Conservation (phyloP, 2,113 vertebrate species). For the Phylloscopus trochiloides region DNA sequence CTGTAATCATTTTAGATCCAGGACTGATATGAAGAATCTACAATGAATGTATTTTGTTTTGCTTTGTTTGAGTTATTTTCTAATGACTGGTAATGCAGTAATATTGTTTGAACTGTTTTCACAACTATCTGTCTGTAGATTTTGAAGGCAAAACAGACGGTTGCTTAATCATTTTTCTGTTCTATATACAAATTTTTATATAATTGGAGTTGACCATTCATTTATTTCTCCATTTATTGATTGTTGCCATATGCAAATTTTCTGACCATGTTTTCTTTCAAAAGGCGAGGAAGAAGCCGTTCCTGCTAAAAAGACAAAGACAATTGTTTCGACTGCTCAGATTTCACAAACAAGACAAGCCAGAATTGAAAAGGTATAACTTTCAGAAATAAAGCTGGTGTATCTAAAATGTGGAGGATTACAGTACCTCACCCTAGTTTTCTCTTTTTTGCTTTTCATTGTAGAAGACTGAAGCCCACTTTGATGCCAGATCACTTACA, state of each 20-base stretch:
- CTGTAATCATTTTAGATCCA: background rate
- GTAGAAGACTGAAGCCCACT: slow-evolving; percentile 88
- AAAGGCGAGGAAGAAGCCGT: slow-evolving; percentile 92
- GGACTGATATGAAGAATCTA: background rate
- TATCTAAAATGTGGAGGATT: background rate
- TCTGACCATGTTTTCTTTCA: background rate
- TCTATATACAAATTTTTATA: background rate
- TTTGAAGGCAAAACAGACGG: background rate
- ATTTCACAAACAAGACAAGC: slow-evolving; percentile 89
- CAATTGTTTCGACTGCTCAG: slow-evolving; percentile 89
- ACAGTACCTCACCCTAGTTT: background rate
- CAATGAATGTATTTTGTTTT: background rate
- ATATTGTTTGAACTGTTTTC: background rate
- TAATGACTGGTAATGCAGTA: background rate
- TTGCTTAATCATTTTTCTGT: background rate
- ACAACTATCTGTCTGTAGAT: background rate
- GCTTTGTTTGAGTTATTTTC: background rate
- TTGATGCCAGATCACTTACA: slow-evolving; percentile 83
- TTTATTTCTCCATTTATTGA: background rate
- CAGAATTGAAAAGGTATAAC: slow-evolving; percentile 86
- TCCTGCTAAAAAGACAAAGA: slow-evolving; percentile 95
- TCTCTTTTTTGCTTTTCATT: background rate
- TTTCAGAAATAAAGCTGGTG: background rate
- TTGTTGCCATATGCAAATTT: background rate
- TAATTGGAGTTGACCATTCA: background rate